A percentile compares a stretch with the other conserved stretches of the same genome.
Conservation (phyloP, 2,797 vertebrate genomes). For the Chiroxiphia lanceolata region DNA sequence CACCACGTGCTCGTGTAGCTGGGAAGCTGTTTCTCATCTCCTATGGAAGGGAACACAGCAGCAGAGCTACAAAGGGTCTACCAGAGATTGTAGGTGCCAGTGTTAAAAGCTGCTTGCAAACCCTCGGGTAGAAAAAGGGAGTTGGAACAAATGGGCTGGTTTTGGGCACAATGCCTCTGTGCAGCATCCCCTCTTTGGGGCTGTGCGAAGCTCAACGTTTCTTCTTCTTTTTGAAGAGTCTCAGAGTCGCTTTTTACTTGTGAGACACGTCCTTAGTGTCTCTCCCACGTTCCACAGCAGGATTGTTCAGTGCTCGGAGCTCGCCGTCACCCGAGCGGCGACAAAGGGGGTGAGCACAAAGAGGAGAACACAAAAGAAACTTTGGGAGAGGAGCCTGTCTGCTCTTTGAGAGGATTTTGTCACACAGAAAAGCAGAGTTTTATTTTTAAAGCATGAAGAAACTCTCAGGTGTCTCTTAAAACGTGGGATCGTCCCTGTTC, state of each 20-base stretch:
- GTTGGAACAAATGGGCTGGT: fast-evolving
- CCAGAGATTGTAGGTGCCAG: fast-evolving
- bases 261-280: not conserved
- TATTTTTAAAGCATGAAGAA: not conserved
- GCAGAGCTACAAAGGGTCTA: not conserved
- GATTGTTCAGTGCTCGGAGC: not conserved
- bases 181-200: not conserved
- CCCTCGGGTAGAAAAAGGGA: not conserved
- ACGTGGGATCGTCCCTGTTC: not conserved
- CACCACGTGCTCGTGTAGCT: not conserved
- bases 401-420: not conserved
- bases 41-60: not conserved
- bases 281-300: not conserved
- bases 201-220: not conserved
- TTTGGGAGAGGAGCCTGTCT: not conserved
- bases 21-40: not conserved
- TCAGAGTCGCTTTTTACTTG: not conserved
- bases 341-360: not conserved
- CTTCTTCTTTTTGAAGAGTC: not conserved
- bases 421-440: not conserved
- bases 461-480: not conserved
- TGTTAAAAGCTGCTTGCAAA: not conserved
- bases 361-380: not conserved
- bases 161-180: not conserved
- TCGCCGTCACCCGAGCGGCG: fast-evolving